A percentile compares a stretch with the other conserved stretches of the same genome.
Evolutionary conservation across 1,140 invertebrate species (phyloP).

Genomic region (Helicoverpa armigera): DNA sequence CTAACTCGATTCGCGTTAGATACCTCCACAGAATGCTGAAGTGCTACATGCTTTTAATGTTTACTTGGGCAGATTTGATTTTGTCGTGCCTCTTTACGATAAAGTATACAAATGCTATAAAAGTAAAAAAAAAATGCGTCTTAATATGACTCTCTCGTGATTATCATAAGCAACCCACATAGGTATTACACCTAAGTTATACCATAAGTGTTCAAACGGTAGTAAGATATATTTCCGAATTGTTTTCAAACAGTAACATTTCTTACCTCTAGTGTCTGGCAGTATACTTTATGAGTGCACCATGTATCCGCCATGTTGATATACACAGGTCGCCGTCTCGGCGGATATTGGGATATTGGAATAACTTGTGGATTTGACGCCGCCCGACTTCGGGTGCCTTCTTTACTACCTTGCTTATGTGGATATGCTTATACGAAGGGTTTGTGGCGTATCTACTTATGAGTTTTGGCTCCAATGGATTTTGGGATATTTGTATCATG

Average conservation of each 20-base stretch:
- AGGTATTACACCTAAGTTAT: too few relatives aligned
- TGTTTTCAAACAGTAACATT: not conserved
- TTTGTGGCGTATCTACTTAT: conserved; percentile 18
- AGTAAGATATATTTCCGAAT: too few relatives aligned
- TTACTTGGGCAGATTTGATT: conserved; percentile 54
- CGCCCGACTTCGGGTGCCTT: not conserved
- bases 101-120: not conserved
- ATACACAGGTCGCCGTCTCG: conserved; percentile 50
- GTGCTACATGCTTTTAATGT: conserved; percentile 20
- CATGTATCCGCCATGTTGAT: conserved; percentile 53
- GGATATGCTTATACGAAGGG: conserved; percentile 3
- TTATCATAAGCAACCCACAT: too few relatives aligned
- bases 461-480: conserved; percentile 18
- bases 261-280: conserved; percentile 37
- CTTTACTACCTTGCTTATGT: conserved; percentile 23
- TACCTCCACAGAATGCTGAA: conserved; percentile 33
- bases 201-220: too few relatives aligned
- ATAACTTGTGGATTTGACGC: conserved; percentile 68
- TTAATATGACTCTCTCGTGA: too few relatives aligned
- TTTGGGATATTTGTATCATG: conserved; percentile 1
- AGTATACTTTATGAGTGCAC: conserved; percentile 65
- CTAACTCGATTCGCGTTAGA: conserved; percentile 39
- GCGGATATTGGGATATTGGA: conserved; percentile 69
- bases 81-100: conserved; percentile 18
- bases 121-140: not conserved